A percentile compares a stretch with the other conserved stretches of the same genome.
Evolutionary conservation across 2,888 invertebrate species (phyloP).

Genomic region (Xylota segnis): DNA sequence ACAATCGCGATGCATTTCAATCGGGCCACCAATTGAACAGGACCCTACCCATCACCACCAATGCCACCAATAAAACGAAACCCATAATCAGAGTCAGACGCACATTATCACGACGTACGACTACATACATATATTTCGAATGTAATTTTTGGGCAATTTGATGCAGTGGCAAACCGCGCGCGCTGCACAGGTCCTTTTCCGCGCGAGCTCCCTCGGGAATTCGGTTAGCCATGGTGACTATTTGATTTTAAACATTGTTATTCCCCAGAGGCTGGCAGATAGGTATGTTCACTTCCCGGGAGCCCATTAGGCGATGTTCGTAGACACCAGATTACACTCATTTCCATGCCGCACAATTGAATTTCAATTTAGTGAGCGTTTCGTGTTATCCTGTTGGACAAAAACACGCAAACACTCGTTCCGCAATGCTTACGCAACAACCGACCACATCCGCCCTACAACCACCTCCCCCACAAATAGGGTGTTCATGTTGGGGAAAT

Average conservation of each 20-base stretch:
- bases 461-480: background rate
- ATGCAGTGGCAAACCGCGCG: constrained; percentile 51
- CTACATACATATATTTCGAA: constrained; percentile 52
- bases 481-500: constrained; percentile 13
- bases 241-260: constrained; percentile 49
- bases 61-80: constrained; percentile 7
- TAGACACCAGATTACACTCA: constrained; percentile 17
- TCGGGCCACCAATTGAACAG: background rate
- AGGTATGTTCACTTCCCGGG: background rate
- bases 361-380: constrained; percentile 37
- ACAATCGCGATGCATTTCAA: constrained; percentile 1
- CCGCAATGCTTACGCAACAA: constrained; percentile 23
- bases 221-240: constrained; percentile 13
- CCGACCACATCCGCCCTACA: constrained; percentile 2
- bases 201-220: background rate
- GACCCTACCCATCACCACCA: too few species aligned
- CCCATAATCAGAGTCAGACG: constrained; percentile 21
- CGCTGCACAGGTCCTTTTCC: background rate
- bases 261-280: background rate
- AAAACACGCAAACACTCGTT: constrained; percentile 39
- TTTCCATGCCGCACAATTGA: constrained; percentile 38
- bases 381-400: constrained; percentile 15
- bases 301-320: background rate
- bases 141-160: constrained; percentile 50
- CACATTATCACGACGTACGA: constrained; percentile 43